Base-by-base conservation (phyloP, 2,888 invertebrate species). In the Ceraclea dissimilis region DNA sequence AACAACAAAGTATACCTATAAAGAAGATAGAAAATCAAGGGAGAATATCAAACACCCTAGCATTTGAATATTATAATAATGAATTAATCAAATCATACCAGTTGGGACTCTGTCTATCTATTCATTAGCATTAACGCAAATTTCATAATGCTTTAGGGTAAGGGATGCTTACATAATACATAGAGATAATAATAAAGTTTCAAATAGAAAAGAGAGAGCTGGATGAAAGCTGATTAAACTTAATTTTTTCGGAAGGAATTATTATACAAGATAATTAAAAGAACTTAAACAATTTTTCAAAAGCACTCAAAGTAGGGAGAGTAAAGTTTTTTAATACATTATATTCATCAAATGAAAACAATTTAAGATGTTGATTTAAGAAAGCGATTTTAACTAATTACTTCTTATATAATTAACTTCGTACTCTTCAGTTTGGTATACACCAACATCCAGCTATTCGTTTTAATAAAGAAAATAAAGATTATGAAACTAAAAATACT, bases 281-380 rank as follows among this genome's bases (percentile, higher is more conserved):
- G 47, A 19, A 47, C 47, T 47, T 19, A 47, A 47, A 47, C 19
- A 47, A 47, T 47, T 47, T 47, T 47, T 47, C 47, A 47, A 19
- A 47, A 47, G 47, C 20, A 47, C 47, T 19, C 18, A 47, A 47
- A 17, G 18, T 47, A 47, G 13, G 44, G 47, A 20, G 43, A 17
- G 43, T 17, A 19, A 47, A 47, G 8, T 39, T 39, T 39, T 39
- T n/a, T n/a, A n/a, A n/a, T 39, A 39, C 39, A 39, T 39, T n/a
- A n/a, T n/a, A n/a, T 39, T 39, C 39, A 39, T 39, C 39, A 39
- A 39, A 39, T 39, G 39, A 39, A 39, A 39, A 39, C 39, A 39
- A 39, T 39, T 39, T 39, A 39, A 39, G 13, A 8, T 5, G 4
- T 26, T 4, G 13, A 8, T 39, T 39, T 39, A 13, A 39, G 13